phyloP scores from a whole-genome alignment of 2,797 vertebrate species.

The Thalassophryne amazonica region DNA sequence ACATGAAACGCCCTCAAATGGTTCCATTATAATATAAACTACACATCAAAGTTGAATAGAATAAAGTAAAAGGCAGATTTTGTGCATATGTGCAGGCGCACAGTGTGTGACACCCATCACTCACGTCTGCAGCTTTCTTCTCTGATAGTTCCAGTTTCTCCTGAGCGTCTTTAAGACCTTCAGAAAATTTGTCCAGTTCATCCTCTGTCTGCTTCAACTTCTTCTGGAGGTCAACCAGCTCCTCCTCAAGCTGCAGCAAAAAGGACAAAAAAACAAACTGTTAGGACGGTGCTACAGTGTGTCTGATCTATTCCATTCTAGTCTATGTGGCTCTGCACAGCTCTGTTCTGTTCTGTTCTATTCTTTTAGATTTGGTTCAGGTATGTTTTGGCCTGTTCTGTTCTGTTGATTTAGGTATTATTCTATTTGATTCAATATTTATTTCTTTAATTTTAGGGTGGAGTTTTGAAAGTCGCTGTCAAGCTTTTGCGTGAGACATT shows the following conservation, averaged over 20 bases:
- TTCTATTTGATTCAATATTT: not conserved
- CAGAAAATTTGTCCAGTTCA: conserved; percentile 91
- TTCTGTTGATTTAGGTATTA: not conserved
- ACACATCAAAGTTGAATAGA: too few relatives aligned
- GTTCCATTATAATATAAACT: too few relatives aligned
- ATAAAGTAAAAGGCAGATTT: too few relatives aligned
- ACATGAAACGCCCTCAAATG: not conserved
- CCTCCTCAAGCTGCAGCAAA: conserved; percentile 93
- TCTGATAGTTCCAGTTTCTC: conserved; percentile 92
- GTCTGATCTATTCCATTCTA: not conserved
- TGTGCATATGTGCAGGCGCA: not conserved
- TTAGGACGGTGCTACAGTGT: not conserved
- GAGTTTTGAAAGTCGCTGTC: too few relatives aligned
- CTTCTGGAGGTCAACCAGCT: conserved; percentile 88
- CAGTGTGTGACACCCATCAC: conserved; percentile 46
- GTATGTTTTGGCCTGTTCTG: not conserved
- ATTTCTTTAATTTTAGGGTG: not conserved
- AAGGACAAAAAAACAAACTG: conserved; percentile 4
- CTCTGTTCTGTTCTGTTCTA: not conserved
- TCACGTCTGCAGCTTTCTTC: conserved; percentile 88
- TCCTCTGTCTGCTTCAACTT: conserved; percentile 92
- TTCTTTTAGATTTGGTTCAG: too few relatives aligned
- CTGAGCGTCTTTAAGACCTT: conserved; percentile 89
- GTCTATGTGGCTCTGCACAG: not conserved
- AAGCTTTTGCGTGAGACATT: too few relatives aligned